Evolutionary conservation across 37 sponge, comb jelly and placozoan species (phyloP).

Genomic region (Tethya wilhelma): DNA sequence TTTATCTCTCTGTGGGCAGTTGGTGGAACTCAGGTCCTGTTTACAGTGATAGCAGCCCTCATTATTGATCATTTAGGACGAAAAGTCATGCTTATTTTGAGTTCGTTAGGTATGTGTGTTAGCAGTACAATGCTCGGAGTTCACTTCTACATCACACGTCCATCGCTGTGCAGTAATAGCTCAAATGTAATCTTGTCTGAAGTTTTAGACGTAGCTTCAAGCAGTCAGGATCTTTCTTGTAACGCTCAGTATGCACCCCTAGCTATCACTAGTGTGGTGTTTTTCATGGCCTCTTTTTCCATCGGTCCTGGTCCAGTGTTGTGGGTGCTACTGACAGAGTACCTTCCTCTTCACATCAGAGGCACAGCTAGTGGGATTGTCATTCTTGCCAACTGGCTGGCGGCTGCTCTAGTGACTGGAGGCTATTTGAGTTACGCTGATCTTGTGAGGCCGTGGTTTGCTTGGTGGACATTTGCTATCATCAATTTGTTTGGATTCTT

Average conservation of each 20-base stretch:
- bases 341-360: slow-evolving; percentile 64
- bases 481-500: slow-evolving; percentile 40
- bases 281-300: slow-evolving; percentile 59
- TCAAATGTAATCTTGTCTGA: background rate
- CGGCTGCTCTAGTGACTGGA: slow-evolving; percentile 39
- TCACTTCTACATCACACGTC: slow-evolving; percentile 32
- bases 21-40: slow-evolving; percentile 25
- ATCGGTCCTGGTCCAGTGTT: slow-evolving; percentile 62
- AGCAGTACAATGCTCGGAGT: slow-evolving; percentile 32
- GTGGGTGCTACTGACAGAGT: slow-evolving; percentile 73
- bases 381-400: slow-evolving; percentile 32
- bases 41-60: slow-evolving; percentile 29
- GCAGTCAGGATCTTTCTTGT: too few species aligned
- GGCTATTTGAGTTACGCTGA: slow-evolving; percentile 21
- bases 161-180: background rate
- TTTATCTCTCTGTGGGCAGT: slow-evolving; percentile 12
- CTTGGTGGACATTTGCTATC: slow-evolving; percentile 65
- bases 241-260: slow-evolving; percentile 13
- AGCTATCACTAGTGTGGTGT: slow-evolving; percentile 33
- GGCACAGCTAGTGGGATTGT: slow-evolving; percentile 54
- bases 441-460: slow-evolving; percentile 3
- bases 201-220: background rate
- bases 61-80: slow-evolving; percentile 75
- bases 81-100: slow-evolving; percentile 49
- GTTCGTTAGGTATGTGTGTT: slow-evolving; percentile 28